These are phyloP conservation scores for Oxyteleia sp. DNA, from an alignment of 2,888 invertebrate species.

Conservation along the genomic window DNA sequence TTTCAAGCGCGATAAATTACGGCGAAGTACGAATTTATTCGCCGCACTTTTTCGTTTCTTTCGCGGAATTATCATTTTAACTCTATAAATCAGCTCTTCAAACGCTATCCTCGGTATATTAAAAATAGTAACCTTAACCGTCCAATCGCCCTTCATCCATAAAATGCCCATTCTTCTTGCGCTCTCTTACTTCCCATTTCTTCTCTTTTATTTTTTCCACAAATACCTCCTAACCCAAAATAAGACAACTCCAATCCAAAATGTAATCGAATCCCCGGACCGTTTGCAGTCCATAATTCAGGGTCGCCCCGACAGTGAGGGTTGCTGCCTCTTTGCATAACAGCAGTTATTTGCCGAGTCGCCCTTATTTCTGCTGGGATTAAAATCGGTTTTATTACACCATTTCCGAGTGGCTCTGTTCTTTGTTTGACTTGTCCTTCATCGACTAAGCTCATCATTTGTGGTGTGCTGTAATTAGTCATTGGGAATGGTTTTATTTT, in stretches of 20 bases:
- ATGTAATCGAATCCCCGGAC: conserved; percentile 55
- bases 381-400: conserved; percentile 55
- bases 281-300: conserved; percentile 62
- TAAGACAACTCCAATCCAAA: conserved; percentile 58
- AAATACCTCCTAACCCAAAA: conserved; percentile 54
- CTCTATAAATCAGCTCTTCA: conserved; percentile 45
- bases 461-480: conserved; percentile 12
- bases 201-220: conserved; percentile 43
- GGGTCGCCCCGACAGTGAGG: conserved; percentile 37
- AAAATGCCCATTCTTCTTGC: conserved; percentile 56
- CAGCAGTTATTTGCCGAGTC: conserved; percentile 58
- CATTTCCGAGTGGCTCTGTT: conserved; percentile 41
- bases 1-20: too few species aligned
- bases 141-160: conserved; percentile 58
- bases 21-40: too few species aligned
- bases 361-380: conserved; percentile 60
- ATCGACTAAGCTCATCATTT: conserved; percentile 29
- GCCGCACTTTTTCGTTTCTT: too few species aligned
- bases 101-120: conserved; percentile 37
- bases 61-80: too few species aligned
- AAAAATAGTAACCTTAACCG: conserved; percentile 57
- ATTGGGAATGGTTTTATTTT: conserved; percentile 5
- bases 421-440: conserved; percentile 50
- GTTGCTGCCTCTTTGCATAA: conserved; percentile 61
- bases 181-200: conserved; percentile 31